Evolutionary conservation across 2,888 invertebrate species (phyloP).

Genomic region (Drosophila kuntzei): DNA sequence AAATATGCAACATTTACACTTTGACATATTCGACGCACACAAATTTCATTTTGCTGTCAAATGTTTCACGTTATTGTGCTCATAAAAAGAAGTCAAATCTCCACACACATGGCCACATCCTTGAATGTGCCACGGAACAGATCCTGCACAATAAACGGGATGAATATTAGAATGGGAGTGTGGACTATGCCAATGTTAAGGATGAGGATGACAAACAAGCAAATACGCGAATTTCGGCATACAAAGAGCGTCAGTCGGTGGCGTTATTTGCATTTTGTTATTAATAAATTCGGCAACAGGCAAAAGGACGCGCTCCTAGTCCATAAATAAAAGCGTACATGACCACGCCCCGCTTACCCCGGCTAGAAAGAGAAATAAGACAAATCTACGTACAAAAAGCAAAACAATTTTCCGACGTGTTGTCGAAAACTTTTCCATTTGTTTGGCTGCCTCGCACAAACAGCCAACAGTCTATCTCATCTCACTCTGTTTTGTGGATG

Average conservation of each 20-base stretch:
- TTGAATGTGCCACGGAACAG: not conserved
- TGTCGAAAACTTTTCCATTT: constrained; percentile 53
- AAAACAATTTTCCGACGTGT: constrained; percentile 58
- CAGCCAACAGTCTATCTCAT: constrained; percentile 14
- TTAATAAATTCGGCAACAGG: constrained; percentile 70
- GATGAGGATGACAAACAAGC: not conserved
- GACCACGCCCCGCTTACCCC: not conserved
- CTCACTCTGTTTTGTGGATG: not conserved
- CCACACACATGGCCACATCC: constrained; percentile 27
- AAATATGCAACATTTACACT: constrained; percentile 63
- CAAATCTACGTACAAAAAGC: constrained; percentile 34
- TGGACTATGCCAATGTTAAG: not conserved
- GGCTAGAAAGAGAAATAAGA: constrained; percentile 6
- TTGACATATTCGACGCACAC: constrained; percentile 48
- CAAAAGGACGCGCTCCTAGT: constrained; percentile 43
- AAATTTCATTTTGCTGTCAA: constrained; percentile 56
- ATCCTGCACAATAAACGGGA: constrained; percentile 10
- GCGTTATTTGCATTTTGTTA: constrained; percentile 75
- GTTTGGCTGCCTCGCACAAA: constrained; percentile 36
- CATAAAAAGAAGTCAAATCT: constrained; percentile 54
- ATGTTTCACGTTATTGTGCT: constrained; percentile 43
- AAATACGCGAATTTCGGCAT: constrained; percentile 31
- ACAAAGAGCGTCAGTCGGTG: constrained; percentile 47
- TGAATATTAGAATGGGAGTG: not conserved
- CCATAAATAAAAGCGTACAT: constrained; percentile 32